Percentiles rank a stretch among this genome's conserved stretches.
Conservation (phyloP, 2,797 vertebrate genomes). For the Acridotheres tristis region DNA sequence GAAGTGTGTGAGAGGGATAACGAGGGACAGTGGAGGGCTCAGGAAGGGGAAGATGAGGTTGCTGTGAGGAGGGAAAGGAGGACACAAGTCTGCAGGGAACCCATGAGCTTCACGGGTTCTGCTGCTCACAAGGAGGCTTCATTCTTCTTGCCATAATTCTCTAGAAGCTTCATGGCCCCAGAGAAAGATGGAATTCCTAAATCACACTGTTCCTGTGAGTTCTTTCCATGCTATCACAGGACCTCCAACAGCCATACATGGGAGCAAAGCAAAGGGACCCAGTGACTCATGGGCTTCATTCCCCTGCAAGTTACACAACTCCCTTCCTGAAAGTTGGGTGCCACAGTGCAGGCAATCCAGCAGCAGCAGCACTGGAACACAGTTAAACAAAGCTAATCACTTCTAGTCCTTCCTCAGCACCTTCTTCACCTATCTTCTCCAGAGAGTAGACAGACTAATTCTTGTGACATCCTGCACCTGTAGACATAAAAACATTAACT, state of each 20-base stretch:
- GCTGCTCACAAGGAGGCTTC: background rate
- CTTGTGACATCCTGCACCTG: background rate
- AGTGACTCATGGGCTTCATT: background rate
- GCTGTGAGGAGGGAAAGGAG: background rate
- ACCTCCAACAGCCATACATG: background rate
- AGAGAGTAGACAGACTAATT: background rate
- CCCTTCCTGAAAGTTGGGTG: background rate
- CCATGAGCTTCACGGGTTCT: background rate
- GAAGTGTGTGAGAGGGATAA: background rate
- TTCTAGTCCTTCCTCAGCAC: background rate
- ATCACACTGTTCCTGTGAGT: background rate
- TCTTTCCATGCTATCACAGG: background rate
- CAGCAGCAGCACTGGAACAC: background rate
- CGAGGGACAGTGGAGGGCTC: background rate
- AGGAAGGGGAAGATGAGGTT: conserved; percentile 10
- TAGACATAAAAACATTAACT: background rate
- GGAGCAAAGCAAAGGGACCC: background rate
- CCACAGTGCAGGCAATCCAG: background rate
- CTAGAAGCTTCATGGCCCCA: background rate
- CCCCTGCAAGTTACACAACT: conserved; percentile 12
- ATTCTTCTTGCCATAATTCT: background rate
- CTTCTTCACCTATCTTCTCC: no score
- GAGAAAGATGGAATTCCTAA: background rate
- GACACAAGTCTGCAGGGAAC: background rate
- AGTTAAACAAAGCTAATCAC: background rate